These are phyloP conservation scores for Pelagia noctiluca DNA, from an alignment of 30 jellyfish, hydroid and myxozoan genomes.

Conservation along the genomic window DNA sequence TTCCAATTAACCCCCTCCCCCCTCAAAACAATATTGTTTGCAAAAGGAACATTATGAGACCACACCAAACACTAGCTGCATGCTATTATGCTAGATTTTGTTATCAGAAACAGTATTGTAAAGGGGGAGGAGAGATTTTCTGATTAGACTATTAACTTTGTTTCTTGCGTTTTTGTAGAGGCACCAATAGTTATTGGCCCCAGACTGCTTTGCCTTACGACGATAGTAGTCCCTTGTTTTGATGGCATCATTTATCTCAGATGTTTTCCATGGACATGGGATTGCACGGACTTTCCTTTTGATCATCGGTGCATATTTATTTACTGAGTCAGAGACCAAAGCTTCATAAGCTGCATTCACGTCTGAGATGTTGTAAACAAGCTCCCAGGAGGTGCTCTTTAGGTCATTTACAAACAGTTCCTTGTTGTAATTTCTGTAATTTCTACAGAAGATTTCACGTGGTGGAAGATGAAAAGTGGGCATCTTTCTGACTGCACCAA, in stretches of 20 bases:
- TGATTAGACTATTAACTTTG: constrained; percentile 27
- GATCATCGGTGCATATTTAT: constrained; percentile 43
- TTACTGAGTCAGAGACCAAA: neutral
- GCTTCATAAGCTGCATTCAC: constrained; percentile 8
- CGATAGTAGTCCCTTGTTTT: constrained; percentile 49
- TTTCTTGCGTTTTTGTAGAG: constrained; percentile 39
- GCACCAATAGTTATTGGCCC: constrained; percentile 44
- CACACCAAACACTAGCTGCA: too few relatives aligned
- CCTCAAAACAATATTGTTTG: too few relatives aligned
- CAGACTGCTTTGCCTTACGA: constrained; percentile 30
- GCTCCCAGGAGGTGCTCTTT: constrained; percentile 11
- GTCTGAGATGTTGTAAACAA: constrained; percentile 14
- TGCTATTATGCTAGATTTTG: too few relatives aligned
- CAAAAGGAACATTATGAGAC: too few relatives aligned
- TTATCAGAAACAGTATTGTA: too few relatives aligned
- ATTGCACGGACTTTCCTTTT: constrained; percentile 58
- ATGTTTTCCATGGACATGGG: constrained; percentile 44
- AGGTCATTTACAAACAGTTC: constrained; percentile 34
- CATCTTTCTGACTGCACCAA: constrained; percentile 61
- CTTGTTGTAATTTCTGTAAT: constrained; percentile 28
- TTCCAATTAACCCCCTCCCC: too few relatives aligned
- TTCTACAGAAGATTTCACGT: constrained; percentile 42
- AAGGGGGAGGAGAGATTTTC: too few relatives aligned
- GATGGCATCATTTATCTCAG: constrained; percentile 32
- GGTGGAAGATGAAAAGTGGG: constrained; percentile 51